Conservation (phyloP, 2,888 invertebrate genomes). For the Lepidochrysops patricia region DNA sequence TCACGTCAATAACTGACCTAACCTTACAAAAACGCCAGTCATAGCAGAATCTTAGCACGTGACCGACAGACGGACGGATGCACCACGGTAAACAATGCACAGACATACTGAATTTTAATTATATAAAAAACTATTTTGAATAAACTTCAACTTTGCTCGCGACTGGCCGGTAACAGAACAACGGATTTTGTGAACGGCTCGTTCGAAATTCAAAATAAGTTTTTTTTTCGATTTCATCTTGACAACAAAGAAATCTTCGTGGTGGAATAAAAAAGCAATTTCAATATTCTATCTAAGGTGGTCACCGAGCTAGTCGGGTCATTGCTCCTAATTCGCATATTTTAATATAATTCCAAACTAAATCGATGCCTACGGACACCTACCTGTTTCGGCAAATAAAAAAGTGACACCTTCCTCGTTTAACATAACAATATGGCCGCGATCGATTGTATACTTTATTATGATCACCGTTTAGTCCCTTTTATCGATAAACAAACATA, state of each 20-base stretch:
- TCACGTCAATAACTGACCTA: neutral
- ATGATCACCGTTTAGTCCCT: conserved; percentile 30
- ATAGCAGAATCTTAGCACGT: conserved; percentile 29
- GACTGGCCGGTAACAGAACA: neutral
- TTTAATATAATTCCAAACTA: conserved; percentile 10
- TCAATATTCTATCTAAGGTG: conserved; percentile 5
- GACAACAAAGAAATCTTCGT: conserved; percentile 1
- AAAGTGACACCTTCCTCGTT: conserved; percentile 53
- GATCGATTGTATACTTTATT: conserved; percentile 32
- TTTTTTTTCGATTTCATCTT: neutral
- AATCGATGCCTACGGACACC: conserved; percentile 27
- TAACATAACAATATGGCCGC: conserved; percentile 19
- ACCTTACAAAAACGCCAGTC: neutral
- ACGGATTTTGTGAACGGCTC: neutral
- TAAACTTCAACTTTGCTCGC: neutral
- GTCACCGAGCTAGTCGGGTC: neutral
- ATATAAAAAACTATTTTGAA: conserved; percentile 14
- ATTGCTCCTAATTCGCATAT: conserved; percentile 11
- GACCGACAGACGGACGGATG: conserved; percentile 41
- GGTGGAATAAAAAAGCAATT: conserved; percentile 7
- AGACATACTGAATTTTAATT: conserved; percentile 28
- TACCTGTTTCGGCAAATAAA: conserved; percentile 60
- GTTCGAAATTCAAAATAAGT: neutral
- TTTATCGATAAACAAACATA: conserved; percentile 31
- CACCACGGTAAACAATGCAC: conserved; percentile 39